Conservation (phyloP, 1,140 invertebrate species). For the Amyelois transitella region DNA sequence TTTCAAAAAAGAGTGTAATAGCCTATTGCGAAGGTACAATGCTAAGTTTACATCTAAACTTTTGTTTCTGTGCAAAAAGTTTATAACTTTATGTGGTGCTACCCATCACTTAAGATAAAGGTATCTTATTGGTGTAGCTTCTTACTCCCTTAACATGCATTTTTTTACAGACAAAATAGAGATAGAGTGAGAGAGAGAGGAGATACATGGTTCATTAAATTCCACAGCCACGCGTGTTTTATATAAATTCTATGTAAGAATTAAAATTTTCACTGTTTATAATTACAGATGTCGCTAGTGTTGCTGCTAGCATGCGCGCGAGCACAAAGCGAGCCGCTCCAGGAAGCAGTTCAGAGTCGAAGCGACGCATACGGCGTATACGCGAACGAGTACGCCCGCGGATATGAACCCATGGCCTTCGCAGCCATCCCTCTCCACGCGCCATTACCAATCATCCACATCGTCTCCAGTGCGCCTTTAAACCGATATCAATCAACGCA, state of each 20-base stretch:
- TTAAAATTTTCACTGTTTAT: not conserved
- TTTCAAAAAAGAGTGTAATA: too few species aligned
- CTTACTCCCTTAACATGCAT: too few species aligned
- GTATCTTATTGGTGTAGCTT: too few species aligned
- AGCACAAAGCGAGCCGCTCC: conserved; percentile 19
- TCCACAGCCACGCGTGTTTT: too few species aligned
- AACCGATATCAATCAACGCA: conserved; percentile 9
- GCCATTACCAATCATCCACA: conserved; percentile 37
- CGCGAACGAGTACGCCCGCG: conserved; percentile 28
- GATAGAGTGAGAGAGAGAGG: too few species aligned
- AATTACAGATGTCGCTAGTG: conserved; percentile 30
- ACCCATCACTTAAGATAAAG: too few species aligned
- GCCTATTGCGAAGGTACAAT: too few species aligned
- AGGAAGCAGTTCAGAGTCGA: conserved; percentile 15
- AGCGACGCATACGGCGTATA: conserved; percentile 26
- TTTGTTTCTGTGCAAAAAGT: too few species aligned
- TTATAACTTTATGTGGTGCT: too few species aligned
- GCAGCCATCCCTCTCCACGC: conserved; percentile 45
- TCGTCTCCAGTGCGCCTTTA: conserved; percentile 25
- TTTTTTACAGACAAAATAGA: too few species aligned
- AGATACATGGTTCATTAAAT: too few species aligned
- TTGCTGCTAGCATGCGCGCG: conserved; percentile 24
- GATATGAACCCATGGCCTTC: conserved; percentile 40
- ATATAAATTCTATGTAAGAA: not conserved
- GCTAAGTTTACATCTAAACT: too few species aligned